Conservation (phyloP, 1,140 invertebrate species). For the Drosophila murphyi region DNA sequence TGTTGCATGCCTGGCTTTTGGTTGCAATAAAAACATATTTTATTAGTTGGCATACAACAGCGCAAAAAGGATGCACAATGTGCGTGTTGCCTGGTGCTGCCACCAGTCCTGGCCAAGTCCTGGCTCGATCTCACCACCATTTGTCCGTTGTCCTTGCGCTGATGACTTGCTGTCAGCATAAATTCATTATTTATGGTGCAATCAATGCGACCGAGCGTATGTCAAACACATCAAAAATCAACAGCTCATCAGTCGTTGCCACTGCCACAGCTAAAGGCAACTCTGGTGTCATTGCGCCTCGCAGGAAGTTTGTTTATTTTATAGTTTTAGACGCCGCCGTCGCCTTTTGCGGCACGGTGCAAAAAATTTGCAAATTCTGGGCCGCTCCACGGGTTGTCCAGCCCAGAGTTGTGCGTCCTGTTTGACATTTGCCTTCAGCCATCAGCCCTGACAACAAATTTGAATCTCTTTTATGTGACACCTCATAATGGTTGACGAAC, state of each 20-base stretch:
- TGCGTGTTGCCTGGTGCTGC: slow-evolving; percentile 1
- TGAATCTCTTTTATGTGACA: slow-evolving; percentile 55
- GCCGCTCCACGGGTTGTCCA: slow-evolving; percentile 62
- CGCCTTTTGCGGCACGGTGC: slow-evolving; percentile 43
- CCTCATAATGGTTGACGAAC: slow-evolving; percentile 34
- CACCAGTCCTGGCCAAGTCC: background rate
- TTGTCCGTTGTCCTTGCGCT: slow-evolving; percentile 31
- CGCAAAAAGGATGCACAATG: slow-evolving; percentile 56
- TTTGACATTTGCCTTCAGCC: slow-evolving; percentile 25
- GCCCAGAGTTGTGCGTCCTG: slow-evolving; percentile 45
- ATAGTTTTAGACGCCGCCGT: slow-evolving; percentile 73
- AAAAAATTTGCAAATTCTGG: slow-evolving; percentile 62
- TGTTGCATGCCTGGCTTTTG: slow-evolving; percentile 32
- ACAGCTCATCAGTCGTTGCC: slow-evolving; percentile 65
- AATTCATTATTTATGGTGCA: slow-evolving; percentile 84
- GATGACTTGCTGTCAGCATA: slow-evolving; percentile 83
- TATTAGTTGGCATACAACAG: slow-evolving; percentile 69
- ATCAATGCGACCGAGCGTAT: slow-evolving; percentile 84
- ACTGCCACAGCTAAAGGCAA: slow-evolving; percentile 24
- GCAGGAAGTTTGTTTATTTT: slow-evolving; percentile 84
- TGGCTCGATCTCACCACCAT: slow-evolving; percentile 41
- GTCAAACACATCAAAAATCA: slow-evolving; percentile 84
- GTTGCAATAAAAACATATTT: slow-evolving; percentile 83
- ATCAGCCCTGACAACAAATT: slow-evolving; percentile 47
- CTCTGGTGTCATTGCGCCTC: slow-evolving; percentile 14